phyloP scores from a whole-genome alignment of 64 coral and sea anemone species.

The Dendronephthya gigantea region DNA sequence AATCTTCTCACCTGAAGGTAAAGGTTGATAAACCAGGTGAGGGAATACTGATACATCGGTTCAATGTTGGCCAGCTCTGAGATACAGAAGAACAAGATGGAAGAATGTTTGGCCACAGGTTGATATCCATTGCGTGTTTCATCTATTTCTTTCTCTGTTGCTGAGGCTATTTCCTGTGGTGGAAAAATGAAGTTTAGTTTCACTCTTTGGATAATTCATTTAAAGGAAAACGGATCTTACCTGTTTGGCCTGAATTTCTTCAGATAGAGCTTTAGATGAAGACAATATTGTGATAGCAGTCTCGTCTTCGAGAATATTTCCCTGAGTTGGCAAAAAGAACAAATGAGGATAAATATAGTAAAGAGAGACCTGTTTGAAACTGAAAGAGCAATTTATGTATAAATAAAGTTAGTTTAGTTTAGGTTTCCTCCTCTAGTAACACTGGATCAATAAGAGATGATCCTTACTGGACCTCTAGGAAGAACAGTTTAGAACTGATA shows the following conservation, averaged over 20 bases:
- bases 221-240: slow-evolving; percentile 6
- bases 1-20: slow-evolving; percentile 64
- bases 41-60: slow-evolving; percentile 98
- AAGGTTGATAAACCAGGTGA: slow-evolving; percentile 93
- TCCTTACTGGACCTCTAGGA: too few relatives aligned
- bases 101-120: slow-evolving; percentile 80
- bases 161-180: slow-evolving; percentile 82
- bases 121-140: slow-evolving; percentile 95
- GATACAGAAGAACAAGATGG: slow-evolving; percentile 92
- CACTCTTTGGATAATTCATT: not conserved
- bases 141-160: slow-evolving; percentile 92
- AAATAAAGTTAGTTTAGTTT: too few relatives aligned
- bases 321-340: slow-evolving; percentile 41
- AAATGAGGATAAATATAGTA: too few relatives aligned
- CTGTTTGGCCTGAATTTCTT: slow-evolving; percentile 98
- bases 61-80: slow-evolving; percentile 98
- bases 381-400: too few relatives aligned
- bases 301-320: slow-evolving; percentile 98
- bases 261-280: slow-evolving; percentile 92
- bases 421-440: too few relatives aligned
- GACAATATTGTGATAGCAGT: slow-evolving; percentile 96
- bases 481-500: too few relatives aligned
- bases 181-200: not conserved
- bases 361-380: too few relatives aligned
- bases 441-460: too few relatives aligned